Evolutionary conservation across 2,113 vertebrate species (phyloP).

Genomic region (Aythya baeri): DNA sequence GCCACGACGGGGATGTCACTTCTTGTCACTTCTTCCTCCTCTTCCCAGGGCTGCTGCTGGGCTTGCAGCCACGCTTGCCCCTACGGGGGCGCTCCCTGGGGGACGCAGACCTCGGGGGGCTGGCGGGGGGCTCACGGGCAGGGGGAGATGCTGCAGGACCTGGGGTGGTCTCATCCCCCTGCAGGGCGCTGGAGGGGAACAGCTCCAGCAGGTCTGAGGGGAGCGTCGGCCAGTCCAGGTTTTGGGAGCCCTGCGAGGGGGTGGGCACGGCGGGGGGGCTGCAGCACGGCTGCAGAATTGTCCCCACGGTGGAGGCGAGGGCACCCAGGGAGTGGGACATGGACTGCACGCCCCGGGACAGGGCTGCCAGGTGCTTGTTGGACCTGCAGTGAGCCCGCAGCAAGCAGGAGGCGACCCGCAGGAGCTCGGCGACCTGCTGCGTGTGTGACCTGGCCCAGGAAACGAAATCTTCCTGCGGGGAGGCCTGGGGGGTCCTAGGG

Average conservation of each 20-base stretch:
- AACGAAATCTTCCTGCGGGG: background rate
- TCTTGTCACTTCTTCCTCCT: background rate
- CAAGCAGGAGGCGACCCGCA: fast-evolving
- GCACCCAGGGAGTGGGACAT: background rate
- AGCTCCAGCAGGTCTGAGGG: background rate
- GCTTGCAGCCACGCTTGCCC: background rate
- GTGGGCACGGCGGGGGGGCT: fast-evolving
- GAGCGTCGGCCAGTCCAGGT: fast-evolving
- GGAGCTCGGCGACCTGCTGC: background rate
- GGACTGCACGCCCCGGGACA: background rate
- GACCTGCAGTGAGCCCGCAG: background rate
- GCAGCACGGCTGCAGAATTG: background rate
- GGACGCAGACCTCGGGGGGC: fast-evolving
- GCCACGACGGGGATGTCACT: background rate
- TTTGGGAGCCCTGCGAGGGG: background rate
- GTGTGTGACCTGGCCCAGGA: background rate
- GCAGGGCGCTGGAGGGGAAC: background rate
- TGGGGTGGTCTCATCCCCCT: background rate
- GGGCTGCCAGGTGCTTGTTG: background rate
- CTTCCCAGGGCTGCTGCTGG: background rate
- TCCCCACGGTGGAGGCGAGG: background rate
- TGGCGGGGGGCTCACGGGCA: background rate
- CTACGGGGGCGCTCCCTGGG: background rate
- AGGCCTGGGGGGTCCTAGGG: background rate
- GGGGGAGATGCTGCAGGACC: background rate